These are phyloP conservation scores for Philopotamus ludificatus DNA, from an alignment of 1,140 invertebrate genomes.

Conservation along the genomic window DNA sequence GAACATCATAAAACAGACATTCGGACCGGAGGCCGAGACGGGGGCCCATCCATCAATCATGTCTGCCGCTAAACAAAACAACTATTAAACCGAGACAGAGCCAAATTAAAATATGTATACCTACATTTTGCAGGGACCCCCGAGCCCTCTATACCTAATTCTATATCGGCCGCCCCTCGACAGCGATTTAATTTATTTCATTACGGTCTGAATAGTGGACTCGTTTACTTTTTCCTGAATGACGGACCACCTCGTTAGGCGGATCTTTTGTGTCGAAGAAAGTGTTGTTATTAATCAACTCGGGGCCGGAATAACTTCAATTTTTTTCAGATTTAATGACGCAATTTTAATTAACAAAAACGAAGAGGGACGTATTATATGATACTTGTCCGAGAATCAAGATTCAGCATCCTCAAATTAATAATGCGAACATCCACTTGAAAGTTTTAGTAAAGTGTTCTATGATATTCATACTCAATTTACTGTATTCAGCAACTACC, in stretches of 20 bases:
- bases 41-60: background rate
- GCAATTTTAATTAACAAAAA: too few relatives aligned
- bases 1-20: background rate
- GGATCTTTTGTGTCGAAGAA: background rate
- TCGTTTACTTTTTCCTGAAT: conserved; percentile 22
- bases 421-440: too few relatives aligned
- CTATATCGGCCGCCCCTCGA: conserved; percentile 1
- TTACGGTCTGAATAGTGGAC: conserved; percentile 7
- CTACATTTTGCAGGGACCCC: conserved; percentile 8
- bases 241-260: conserved; percentile 12
- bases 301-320: too few relatives aligned
- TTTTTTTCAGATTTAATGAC: too few relatives aligned
- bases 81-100: conserved; percentile 6
- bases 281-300: conserved; percentile 11
- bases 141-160: too few relatives aligned
- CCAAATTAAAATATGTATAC: conserved; percentile 14
- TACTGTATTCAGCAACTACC: too few relatives aligned
- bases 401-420: too few relatives aligned
- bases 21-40: background rate
- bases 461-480: too few relatives aligned
- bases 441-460: too few relatives aligned
- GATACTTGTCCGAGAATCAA: too few relatives aligned
- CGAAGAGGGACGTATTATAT: too few relatives aligned
- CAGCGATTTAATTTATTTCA: conserved; percentile 19
- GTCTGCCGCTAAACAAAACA: background rate